phyloP scores from a whole-genome alignment of 2,113 vertebrate species.

The Synodontis membranacea region DNA sequence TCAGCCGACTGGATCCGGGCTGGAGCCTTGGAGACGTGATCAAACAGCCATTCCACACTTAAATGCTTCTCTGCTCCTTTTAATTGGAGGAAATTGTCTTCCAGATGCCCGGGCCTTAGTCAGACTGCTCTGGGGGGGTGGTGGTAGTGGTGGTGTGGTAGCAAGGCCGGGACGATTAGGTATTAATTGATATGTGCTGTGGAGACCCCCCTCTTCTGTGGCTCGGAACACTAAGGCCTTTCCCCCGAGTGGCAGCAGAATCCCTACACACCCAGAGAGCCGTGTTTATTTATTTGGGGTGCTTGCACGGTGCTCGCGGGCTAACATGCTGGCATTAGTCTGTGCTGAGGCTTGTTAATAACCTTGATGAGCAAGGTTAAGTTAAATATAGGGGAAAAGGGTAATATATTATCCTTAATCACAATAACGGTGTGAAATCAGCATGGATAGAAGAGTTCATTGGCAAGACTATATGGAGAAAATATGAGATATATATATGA shows the following conservation, averaged over 20 bases:
- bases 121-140: slow-evolving; percentile 47
- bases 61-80: slow-evolving; percentile 60
- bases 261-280: slow-evolving; percentile 36
- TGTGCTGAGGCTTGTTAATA: slow-evolving; percentile 29
- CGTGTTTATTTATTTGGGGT: slow-evolving; percentile 46
- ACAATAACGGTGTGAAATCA: slow-evolving; percentile 7
- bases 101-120: slow-evolving; percentile 58
- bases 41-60: slow-evolving; percentile 62
- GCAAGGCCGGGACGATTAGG: slow-evolving; percentile 54
- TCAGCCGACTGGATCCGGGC: slow-evolving; percentile 52
- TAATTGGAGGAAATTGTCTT: slow-evolving; percentile 65
- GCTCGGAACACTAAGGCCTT: slow-evolving; percentile 52
- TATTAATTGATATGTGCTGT: slow-evolving; percentile 64
- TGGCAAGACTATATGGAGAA: not conserved
- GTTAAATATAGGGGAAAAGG: slow-evolving; percentile 32
- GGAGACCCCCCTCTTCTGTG: slow-evolving; percentile 45
- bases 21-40: slow-evolving; percentile 59
- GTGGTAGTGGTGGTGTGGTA: slow-evolving; percentile 39
- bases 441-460: not conserved
- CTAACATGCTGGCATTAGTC: slow-evolving; percentile 33
- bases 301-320: slow-evolving; percentile 45
- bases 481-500: no score
- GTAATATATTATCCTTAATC: slow-evolving; percentile 27
- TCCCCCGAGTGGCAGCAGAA: slow-evolving; percentile 44
- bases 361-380: slow-evolving; percentile 50